Percentiles rank a stretch among this genome's conserved stretches.
phyloP scores from a whole-genome alignment of 2,888 invertebrate genomes.

The Ormyrus labotus region DNA sequence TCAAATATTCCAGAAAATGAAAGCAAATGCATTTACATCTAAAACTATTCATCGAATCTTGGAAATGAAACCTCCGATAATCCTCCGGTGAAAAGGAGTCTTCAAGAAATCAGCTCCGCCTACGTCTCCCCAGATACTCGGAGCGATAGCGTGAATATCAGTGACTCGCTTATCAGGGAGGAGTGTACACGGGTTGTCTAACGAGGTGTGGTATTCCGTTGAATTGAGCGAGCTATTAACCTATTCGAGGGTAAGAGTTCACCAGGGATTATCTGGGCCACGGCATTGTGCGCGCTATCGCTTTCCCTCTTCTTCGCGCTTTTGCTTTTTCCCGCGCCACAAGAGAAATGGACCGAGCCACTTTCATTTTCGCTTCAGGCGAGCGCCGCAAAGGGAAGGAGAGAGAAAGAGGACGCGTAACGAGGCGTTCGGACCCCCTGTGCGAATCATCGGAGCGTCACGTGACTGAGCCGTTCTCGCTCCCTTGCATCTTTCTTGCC shows the following conservation, averaged over 20 bases:
- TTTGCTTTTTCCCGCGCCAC: neutral
- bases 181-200: neutral
- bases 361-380: constrained; percentile 25
- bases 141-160: neutral
- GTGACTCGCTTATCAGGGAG: no score
- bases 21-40: no score
- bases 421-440: constrained; percentile 13
- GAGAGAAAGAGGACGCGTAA: constrained; percentile 3
- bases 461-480: no score
- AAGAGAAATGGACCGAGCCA: constrained; percentile 37
- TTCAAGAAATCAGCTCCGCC: no score
- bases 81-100: no score
- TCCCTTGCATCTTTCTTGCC: no score
- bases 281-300: neutral
- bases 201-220: constrained; percentile 37
- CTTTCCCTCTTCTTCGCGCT: neutral
- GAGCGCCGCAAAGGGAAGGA: neutral
- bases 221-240: constrained; percentile 36
- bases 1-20: no score
- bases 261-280: constrained; percentile 32
- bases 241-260: constrained; percentile 20
- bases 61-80: no score
- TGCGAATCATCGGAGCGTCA: neutral
- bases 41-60: no score
- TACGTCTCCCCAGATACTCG: neutral